Evolutionary conservation across 2,888 invertebrate species (phyloP), one percentile per base, ranked within the genome.

Genomic region (Agrotis exclamationis): DNA sequence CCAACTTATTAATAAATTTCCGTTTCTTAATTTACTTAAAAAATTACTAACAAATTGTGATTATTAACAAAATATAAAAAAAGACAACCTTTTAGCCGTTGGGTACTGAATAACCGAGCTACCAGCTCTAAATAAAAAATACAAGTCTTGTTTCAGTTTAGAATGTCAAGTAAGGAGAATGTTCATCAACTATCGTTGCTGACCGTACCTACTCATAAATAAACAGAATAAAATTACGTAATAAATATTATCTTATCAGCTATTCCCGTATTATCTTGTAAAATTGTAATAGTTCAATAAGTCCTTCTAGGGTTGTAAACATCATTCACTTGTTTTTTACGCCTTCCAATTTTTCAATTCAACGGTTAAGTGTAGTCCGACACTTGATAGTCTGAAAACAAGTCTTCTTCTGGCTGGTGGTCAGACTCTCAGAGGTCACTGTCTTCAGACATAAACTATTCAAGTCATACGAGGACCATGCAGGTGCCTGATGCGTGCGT

Each of bases 211-310:
- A n/a, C 33, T 39, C 9, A 39, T 39, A 33, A 63, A 24, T 44
- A 20, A 70, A 68, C 39, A 74, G 33, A 62, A 74, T 62, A 63
- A 63, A 62, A 14, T 70, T n/a, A 70, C 33, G 33, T 51, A 63
- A 48, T 58, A 57, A 24, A 45, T 60, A 53, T 53, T 65, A 64
- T 81, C 60, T 81, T 48, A 80, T 80, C 76, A 28, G 53, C 24
- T 44, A 14, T 60, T 57, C 22, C 28, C 51, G 50, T 51, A 56
- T 59, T 63, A 74, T 66, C 75, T 50, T 56, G 54, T 74, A 58
- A 47, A 24, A 44, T 54, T 59, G 54, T 74, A 53, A 47, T 22
- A 51, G n/a, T 28, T 54, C 47, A 54, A 60, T 20, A 57, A 64
- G 24, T 56, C 56, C 51, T 44, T 59, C 3, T 3, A 71, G 20